Evolutionary conservation across 2,113 vertebrate species (phyloP).

Genomic region (Ginglymostoma cirratum): DNA sequence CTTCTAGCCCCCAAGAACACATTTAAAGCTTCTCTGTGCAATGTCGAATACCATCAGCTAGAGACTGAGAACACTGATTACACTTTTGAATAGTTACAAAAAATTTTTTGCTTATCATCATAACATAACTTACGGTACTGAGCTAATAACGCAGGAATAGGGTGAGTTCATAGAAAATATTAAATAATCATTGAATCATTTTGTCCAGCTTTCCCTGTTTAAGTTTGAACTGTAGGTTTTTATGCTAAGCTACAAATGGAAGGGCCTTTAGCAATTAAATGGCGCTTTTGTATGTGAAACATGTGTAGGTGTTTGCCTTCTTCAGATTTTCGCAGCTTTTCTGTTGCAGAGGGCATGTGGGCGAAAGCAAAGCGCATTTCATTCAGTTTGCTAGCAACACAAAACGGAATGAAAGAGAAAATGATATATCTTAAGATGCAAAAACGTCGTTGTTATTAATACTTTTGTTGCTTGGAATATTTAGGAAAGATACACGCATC

Average conservation of each 20-base stretch:
- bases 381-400: background rate
- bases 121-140: background rate
- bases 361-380: background rate
- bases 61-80: slow-evolving; percentile 61
- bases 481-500: background rate
- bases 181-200: background rate
- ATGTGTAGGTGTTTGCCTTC: slow-evolving; percentile 87
- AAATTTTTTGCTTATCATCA: background rate
- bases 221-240: slow-evolving; percentile 7
- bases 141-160: background rate
- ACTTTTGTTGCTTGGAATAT: background rate
- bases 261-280: slow-evolving; percentile 21
- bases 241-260: background rate
- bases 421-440: background rate
- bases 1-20: slow-evolving; percentile 95
- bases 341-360: slow-evolving; percentile 19
- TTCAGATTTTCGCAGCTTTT: slow-evolving; percentile 44
- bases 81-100: background rate
- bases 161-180: slow-evolving; percentile 18
- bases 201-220: background rate
- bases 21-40: slow-evolving; percentile 88
- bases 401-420: background rate
- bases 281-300: slow-evolving; percentile 71
- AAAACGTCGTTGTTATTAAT: background rate
- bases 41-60: slow-evolving; percentile 80